These are phyloP conservation scores for Lepidurus couesii DNA, from an alignment of 1,140 invertebrate species.

Conservation along the genomic window DNA sequence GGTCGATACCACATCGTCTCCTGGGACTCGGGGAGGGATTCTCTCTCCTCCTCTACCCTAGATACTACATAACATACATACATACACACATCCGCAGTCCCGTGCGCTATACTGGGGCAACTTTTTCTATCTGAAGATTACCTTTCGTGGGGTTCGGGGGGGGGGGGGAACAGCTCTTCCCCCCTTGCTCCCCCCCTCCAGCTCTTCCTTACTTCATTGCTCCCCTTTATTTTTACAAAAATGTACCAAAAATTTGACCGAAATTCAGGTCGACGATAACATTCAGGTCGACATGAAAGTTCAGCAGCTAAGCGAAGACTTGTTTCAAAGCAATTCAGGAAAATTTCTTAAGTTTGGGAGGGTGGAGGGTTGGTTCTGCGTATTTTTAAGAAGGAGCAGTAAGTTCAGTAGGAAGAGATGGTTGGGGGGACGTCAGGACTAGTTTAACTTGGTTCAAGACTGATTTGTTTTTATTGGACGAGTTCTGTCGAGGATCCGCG, in stretches of 20 bases:
- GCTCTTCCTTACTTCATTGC: no score
- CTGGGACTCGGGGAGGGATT: neutral
- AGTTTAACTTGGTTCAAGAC: neutral
- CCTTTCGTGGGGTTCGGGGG: neutral
- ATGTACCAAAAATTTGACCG: no score
- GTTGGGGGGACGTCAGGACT: neutral
- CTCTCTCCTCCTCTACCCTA: neutral
- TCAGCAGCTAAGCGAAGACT: no score
- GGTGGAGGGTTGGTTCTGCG: neutral
- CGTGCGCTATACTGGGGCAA: neutral
- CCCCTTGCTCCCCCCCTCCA: neutral
- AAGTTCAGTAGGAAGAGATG: neutral
- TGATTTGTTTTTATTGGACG: neutral
- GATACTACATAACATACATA: neutral
- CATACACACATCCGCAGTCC: neutral
- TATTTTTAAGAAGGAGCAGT: neutral
- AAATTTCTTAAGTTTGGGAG: no score
- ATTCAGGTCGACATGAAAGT: no score
- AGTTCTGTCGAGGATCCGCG: neutral
- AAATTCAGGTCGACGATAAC: no score
- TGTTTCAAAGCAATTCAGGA: no score
- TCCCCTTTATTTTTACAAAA: no score
- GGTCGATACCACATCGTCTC: slow-evolving; percentile 13
- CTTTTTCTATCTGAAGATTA: slow-evolving; percentile 1
- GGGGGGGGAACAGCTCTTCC: neutral